These are phyloP conservation scores for Epizoanthus fatuus DNA, from an alignment of 92 coral and sea anemone species.

Conservation along the genomic window DNA sequence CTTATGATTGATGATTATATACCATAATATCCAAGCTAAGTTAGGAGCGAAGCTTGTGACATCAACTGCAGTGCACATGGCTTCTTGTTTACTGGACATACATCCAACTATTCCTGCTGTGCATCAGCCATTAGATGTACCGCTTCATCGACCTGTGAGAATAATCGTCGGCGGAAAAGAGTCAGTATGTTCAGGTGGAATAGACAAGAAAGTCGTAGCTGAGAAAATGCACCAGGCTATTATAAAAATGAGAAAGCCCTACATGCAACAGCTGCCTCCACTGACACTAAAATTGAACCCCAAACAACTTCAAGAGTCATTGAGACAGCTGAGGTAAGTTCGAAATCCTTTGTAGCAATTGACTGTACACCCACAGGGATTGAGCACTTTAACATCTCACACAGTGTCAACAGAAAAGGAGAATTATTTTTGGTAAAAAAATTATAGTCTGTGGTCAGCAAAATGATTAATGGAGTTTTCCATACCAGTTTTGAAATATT, in stretches of 20 bases:
- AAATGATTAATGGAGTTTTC: too few relatives aligned
- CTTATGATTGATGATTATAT: slow-evolving; percentile 54
- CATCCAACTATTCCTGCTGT: slow-evolving; percentile 49
- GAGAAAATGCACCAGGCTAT: slow-evolving; percentile 32
- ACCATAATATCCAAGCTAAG: slow-evolving; percentile 54
- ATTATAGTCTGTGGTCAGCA: not conserved
- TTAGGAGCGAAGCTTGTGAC: slow-evolving; percentile 43
- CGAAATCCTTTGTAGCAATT: not conserved
- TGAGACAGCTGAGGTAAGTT: slow-evolving; percentile 41
- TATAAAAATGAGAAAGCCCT: slow-evolving; percentile 22
- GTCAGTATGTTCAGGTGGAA: slow-evolving; percentile 33
- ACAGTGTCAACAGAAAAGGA: not conserved
- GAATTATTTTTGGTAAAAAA: not conserved
- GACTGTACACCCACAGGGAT: too few relatives aligned
- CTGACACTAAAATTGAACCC: slow-evolving; percentile 9
- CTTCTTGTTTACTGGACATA: slow-evolving; percentile 53
- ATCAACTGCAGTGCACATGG: slow-evolving; percentile 55
- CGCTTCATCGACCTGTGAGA: slow-evolving; percentile 48
- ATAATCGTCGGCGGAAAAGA: slow-evolving; percentile 13
- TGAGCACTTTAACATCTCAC: too few relatives aligned
- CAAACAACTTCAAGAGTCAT: slow-evolving; percentile 32
- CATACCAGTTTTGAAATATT: too few relatives aligned
- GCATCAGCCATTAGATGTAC: slow-evolving; percentile 2
- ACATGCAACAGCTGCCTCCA: slow-evolving; percentile 37
- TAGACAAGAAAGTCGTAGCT: slow-evolving; percentile 1